A percentile compares a stretch with the other conserved stretches of the same genome.
These are phyloP conservation scores for Himalopsyche phryganea DNA, from an alignment of 1,140 invertebrate genomes.

Conservation along the genomic window DNA sequence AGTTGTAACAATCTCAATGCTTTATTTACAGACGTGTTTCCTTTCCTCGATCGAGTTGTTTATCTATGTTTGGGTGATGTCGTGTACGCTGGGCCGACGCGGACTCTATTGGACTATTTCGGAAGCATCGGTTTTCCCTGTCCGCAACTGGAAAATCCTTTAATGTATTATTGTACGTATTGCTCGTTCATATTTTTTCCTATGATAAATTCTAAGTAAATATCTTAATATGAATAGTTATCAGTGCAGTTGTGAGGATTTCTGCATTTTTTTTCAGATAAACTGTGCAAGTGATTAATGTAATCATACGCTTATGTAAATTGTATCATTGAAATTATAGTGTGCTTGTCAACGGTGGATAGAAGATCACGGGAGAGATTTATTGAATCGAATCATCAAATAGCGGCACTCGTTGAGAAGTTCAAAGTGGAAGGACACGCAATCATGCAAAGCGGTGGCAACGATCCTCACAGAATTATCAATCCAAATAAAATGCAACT, in stretches of 20 bases:
- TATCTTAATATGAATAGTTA: neutral
- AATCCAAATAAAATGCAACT: conserved; percentile 63
- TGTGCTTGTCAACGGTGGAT: conserved; percentile 90
- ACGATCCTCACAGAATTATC: conserved; percentile 45
- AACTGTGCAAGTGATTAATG: too few species aligned
- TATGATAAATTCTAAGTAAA: neutral
- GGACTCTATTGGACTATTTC: conserved; percentile 88
- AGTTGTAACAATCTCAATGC: too few species aligned
- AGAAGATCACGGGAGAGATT: conserved; percentile 82
- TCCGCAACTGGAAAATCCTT: conserved; percentile 85
- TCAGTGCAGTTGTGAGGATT: too few species aligned
- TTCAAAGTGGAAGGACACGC: conserved; percentile 73
- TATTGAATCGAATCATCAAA: conserved; percentile 89
- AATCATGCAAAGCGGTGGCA: conserved; percentile 45
- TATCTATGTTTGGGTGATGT: conserved; percentile 86
- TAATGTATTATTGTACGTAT: conserved; percentile 89
- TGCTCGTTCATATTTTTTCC: neutral
- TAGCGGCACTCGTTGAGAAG: conserved; percentile 85
- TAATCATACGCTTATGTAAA: too few species aligned
- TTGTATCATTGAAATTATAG: too few species aligned
- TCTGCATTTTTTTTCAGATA: too few species aligned
- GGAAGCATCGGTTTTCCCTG: conserved; percentile 88
- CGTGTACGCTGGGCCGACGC: conserved; percentile 85
- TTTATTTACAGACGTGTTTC: conserved; percentile 73
- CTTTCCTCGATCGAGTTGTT: conserved; percentile 80